Evolutionary conservation across 2,797 vertebrate species (phyloP), one percentile per base, ranked within the genome.

Genomic region (Bovichtus variegatus): DNA sequence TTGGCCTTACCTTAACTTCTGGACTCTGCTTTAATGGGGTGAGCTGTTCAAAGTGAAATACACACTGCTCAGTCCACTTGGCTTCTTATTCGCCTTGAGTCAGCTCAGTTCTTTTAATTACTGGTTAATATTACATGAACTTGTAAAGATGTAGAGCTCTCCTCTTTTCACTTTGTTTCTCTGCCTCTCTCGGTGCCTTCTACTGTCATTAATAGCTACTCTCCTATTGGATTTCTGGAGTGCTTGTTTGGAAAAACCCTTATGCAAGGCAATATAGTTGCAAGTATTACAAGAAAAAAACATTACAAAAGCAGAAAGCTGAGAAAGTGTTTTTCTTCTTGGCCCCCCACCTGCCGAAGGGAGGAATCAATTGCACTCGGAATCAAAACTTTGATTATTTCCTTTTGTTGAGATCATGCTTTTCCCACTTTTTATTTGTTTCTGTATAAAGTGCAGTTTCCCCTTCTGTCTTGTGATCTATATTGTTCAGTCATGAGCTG

Each of bases 51-150:
- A 71, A 36, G 58, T 68, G 58, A 78, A 74, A 69, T 49, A 72
- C 59, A 55, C 61, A 44, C 60, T 67, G 50, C 55, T 46, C 16
- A 36, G 23, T 49, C 50, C 43, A 61, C n/a, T n/a, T n/a, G n/a
- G n/a, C n/a, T n/a, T 74, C 51, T 64, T 21, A 43, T 77, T 72
- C 3, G 10, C 66, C 72, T 70, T 18, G 43, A 81, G 76, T 80
- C 71, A 78, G 69, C 82, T 47, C 67, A 21, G 58, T 49, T 51
- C 66, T 81, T 86, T 86, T 81, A 88, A 89, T 85, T 82, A 81
- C 66, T 76, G 46, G 41, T 90, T 81, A 88, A 91, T 90, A 89
- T 89, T 87, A 69, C 77, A 88, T 89, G 84, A 85, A 80, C 78
- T 59, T 18, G 23, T 25, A 53, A 55, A 78, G 77, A 81, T 65